These are phyloP conservation scores for Delphinapterus leucas DNA, from an alignment of 2,113 vertebrate genomes.

Conservation along the genomic window DNA sequence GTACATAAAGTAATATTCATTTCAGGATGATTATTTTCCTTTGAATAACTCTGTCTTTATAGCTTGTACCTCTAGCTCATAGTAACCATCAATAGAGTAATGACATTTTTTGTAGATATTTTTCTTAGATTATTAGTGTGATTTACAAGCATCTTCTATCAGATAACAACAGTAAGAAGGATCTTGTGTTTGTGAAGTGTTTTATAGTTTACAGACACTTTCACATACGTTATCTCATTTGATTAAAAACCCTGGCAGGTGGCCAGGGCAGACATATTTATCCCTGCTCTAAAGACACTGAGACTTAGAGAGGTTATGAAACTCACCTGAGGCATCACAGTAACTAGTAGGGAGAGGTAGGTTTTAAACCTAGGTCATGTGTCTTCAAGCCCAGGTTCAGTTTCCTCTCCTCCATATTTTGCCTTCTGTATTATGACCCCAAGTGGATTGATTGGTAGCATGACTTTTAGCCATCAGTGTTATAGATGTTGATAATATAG, in stretches of 20 bases:
- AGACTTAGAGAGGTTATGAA: neutral
- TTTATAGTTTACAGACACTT: slow-evolving; percentile 50
- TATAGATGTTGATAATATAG: neutral
- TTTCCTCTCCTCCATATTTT: neutral
- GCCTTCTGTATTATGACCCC: neutral
- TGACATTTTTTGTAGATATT: neutral
- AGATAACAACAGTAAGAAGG: neutral
- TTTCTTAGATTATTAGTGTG: slow-evolving; percentile 11
- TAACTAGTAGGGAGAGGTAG: neutral
- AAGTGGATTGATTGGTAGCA: neutral
- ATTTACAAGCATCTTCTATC: slow-evolving; percentile 31
- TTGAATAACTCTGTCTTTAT: slow-evolving; percentile 32
- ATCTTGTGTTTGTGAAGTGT: slow-evolving; percentile 2
- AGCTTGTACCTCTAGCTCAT: neutral
- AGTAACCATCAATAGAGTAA: slow-evolving; percentile 1
- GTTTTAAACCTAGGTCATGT: neutral
- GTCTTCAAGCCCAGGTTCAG: neutral
- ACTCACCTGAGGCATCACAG: neutral
- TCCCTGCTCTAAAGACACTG: slow-evolving; percentile 2
- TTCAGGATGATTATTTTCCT: slow-evolving; percentile 22
- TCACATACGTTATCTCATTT: slow-evolving; percentile 32
- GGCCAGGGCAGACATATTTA: neutral
- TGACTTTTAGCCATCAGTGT: neutral
- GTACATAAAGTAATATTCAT: neutral
- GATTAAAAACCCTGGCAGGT: slow-evolving; percentile 23